Evolutionary conservation across 2,113 vertebrate genomes (phyloP).

Genomic region (Siniperca knerii): DNA sequence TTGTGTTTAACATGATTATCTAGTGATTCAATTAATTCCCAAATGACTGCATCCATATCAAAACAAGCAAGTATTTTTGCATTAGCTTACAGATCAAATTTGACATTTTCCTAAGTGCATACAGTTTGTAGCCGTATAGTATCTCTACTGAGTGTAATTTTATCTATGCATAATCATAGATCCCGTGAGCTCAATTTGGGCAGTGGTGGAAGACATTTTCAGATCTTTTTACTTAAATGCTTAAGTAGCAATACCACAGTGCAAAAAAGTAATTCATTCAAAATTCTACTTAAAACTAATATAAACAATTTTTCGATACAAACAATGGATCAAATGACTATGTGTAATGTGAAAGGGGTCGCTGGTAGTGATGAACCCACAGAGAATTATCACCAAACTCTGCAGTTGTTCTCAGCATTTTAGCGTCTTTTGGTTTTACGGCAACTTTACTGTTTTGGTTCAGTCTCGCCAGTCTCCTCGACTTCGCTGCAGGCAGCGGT

Average conservation of each 20-base stretch:
- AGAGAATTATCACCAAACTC: too few relatives aligned
- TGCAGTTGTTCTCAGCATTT: background rate
- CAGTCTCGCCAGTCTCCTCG: background rate
- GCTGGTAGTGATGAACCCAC: too few relatives aligned
- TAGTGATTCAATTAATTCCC: slow-evolving; percentile 26
- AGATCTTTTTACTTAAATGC: background rate
- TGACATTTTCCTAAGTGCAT: background rate
- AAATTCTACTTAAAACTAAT: background rate
- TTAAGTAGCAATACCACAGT: background rate
- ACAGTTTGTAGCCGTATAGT: background rate
- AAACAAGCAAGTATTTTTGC: background rate
- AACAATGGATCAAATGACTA: too few relatives aligned
- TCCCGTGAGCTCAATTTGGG: background rate
- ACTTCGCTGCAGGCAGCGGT: too few relatives aligned
- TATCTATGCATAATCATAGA: background rate
- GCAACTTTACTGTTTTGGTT: background rate
- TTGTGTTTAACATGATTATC: slow-evolving; percentile 36
- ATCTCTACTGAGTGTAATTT: background rate
- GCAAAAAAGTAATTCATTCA: background rate
- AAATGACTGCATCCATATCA: background rate
- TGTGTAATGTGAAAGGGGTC: too few relatives aligned
- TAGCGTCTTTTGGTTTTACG: too few relatives aligned
- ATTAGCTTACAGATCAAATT: background rate
- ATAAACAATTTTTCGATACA: background rate
- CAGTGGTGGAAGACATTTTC: background rate